phyloP scores from a whole-genome alignment of 1,140 invertebrate genomes.

The Micrasema minimum region DNA sequence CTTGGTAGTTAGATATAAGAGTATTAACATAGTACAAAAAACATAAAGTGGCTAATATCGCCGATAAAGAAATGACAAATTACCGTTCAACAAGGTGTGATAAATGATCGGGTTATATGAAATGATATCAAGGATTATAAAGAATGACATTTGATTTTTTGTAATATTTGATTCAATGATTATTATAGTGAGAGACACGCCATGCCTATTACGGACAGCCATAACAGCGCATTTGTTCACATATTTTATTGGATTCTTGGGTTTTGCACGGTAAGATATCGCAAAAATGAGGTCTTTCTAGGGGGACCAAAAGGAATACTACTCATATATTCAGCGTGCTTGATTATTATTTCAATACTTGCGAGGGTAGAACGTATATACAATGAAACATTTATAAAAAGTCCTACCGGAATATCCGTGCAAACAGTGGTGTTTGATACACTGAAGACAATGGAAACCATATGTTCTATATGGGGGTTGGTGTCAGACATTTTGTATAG shows the following conservation, averaged over 20 bases:
- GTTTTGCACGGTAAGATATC: slow-evolving; percentile 15
- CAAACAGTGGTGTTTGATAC: slow-evolving; percentile 4
- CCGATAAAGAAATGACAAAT: slow-evolving; percentile 16
- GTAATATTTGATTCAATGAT: neutral
- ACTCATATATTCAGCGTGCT: neutral
- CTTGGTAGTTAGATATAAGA: no score
- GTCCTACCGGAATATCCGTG: neutral
- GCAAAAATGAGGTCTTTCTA: neutral
- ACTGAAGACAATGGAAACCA: slow-evolving; percentile 12
- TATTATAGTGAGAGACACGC: neutral
- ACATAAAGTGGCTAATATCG: neutral
- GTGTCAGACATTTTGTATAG: slow-evolving; percentile 18
- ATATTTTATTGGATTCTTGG: slow-evolving; percentile 25
- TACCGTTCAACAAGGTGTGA: neutral
- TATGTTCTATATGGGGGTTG: neutral
- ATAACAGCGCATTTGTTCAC: slow-evolving; percentile 21
- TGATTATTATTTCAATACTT: slow-evolving; percentile 2
- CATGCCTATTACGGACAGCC: neutral
- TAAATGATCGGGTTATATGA: neutral
- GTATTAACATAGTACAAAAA: no score
- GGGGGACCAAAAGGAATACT: slow-evolving; percentile 16
- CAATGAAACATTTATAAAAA: slow-evolving; percentile 2
- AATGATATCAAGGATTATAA: neutral
- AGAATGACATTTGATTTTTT: no score
- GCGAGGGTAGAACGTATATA: slow-evolving; percentile 25